Evolutionary conservation across 2,888 invertebrate genomes (phyloP).

Genomic region (Lomographa bimaculata): DNA sequence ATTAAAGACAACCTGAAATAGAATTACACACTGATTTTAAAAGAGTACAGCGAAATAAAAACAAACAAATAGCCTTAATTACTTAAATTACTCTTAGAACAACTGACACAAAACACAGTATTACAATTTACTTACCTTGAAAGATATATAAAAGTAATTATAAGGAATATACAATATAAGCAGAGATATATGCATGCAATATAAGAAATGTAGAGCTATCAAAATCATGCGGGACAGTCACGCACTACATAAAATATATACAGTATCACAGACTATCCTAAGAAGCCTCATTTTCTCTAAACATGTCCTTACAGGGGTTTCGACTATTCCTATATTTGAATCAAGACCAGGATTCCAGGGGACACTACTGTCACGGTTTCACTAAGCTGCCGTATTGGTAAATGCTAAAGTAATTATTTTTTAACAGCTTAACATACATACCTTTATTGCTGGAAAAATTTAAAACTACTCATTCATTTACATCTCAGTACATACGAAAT

Average conservation of each 20-base stretch:
- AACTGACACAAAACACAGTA: constrained; percentile 9
- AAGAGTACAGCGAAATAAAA: too few species aligned
- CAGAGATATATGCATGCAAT: constrained; percentile 20
- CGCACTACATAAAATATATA: constrained; percentile 7
- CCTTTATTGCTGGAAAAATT: constrained; percentile 56
- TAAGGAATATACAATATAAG: constrained; percentile 5
- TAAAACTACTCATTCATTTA: constrained; percentile 20
- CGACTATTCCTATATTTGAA: constrained; percentile 22
- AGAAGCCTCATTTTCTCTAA: constrained; percentile 28
- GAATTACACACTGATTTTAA: too few species aligned
- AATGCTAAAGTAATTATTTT: constrained; percentile 73
- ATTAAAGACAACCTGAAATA: too few species aligned
- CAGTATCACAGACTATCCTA: constrained; percentile 22
- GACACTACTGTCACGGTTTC: constrained; percentile 49
- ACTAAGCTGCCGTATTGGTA: constrained; percentile 82
- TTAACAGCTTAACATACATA: constrained; percentile 64
- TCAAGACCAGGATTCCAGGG: constrained; percentile 50
- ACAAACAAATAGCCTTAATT: too few species aligned
- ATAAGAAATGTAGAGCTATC: neutral
- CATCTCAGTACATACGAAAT: constrained; percentile 19
- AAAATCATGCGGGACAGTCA: constrained; percentile 18
- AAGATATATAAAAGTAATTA: neutral
- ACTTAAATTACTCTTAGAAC: neutral
- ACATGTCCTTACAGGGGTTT: constrained; percentile 30
- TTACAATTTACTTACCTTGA: constrained; percentile 13